phyloP scores from a whole-genome alignment of 2,888 invertebrate genomes.

The Hipparchia semele region DNA sequence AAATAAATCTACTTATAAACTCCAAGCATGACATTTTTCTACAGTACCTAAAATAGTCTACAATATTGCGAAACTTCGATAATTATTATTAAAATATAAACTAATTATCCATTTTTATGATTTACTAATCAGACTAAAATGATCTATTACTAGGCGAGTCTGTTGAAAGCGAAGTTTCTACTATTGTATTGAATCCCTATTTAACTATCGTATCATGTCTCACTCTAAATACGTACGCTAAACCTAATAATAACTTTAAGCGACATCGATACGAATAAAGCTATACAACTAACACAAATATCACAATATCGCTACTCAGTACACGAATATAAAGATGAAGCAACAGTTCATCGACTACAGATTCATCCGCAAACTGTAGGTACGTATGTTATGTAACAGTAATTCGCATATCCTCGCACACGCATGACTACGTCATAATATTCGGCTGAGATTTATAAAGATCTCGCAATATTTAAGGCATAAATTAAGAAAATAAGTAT shows the following conservation, averaged over 20 bases:
- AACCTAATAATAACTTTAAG: slow-evolving; percentile 38
- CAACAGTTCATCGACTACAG: slow-evolving; percentile 51
- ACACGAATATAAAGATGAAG: slow-evolving; percentile 59
- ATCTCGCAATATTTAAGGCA: slow-evolving; percentile 36
- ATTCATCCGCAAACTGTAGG: slow-evolving; percentile 48
- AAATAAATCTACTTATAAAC: slow-evolving; percentile 28
- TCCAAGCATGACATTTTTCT: slow-evolving; percentile 35
- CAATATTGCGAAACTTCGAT: slow-evolving; percentile 45
- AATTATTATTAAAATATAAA: slow-evolving; percentile 16
- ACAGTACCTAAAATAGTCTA: slow-evolving; percentile 51
- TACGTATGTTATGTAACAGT: slow-evolving; percentile 44
- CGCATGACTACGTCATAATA: slow-evolving; percentile 41
- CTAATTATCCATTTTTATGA: slow-evolving; percentile 20
- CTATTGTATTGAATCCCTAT: slow-evolving; percentile 31
- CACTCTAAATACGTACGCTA: slow-evolving; percentile 35
- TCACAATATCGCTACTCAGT: slow-evolving; percentile 74
- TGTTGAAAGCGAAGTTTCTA: slow-evolving; percentile 54
- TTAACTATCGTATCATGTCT: slow-evolving; percentile 36
- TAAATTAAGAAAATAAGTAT: slow-evolving; percentile 15
- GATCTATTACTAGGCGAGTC: slow-evolving; percentile 57
- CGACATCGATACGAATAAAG: slow-evolving; percentile 50
- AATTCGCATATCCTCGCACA: slow-evolving; percentile 39
- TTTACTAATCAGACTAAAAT: slow-evolving; percentile 54
- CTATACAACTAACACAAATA: slow-evolving; percentile 68
- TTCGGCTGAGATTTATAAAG: slow-evolving; percentile 37